These are phyloP conservation scores for Entosphenus tridentatus DNA, from an alignment of 2,113 vertebrate species.

Conservation along the genomic window DNA sequence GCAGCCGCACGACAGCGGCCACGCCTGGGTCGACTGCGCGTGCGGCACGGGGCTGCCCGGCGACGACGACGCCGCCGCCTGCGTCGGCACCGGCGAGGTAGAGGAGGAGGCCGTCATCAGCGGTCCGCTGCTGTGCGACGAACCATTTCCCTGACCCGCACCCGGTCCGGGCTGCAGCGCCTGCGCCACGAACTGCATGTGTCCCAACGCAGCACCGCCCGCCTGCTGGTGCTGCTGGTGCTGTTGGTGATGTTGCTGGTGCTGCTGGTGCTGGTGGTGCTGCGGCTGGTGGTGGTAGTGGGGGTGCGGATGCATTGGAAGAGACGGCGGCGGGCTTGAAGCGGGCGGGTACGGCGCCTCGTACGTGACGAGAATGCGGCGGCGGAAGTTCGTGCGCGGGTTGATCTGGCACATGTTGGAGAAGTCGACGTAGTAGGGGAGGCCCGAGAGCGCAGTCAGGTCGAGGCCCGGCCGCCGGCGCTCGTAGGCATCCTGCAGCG, in stretches of 20 bases:
- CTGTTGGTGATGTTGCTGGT: conserved; percentile 15
- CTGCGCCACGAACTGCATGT: too few species aligned
- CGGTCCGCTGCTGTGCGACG: too few species aligned
- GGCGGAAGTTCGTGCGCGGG: conserved; percentile 36
- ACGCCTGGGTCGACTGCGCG: neutral
- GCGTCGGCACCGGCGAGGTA: too few species aligned
- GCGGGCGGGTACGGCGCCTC: conserved; percentile 45
- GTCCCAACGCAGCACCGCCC: too few species aligned
- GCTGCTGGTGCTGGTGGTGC: conserved; percentile 20
- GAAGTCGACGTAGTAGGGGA: conserved; percentile 36
- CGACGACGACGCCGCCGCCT: too few species aligned
- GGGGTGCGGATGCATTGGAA: conserved; percentile 12
- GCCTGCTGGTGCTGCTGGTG: conserved; percentile 17
- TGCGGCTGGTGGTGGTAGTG: conserved; percentile 20
- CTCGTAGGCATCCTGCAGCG: conserved; percentile 32
- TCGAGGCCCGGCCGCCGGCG: conserved; percentile 37
- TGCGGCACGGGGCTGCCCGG: too few species aligned
- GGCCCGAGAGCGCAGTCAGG: conserved; percentile 28
- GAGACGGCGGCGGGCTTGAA: conserved; percentile 28
- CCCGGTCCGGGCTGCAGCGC: too few species aligned
- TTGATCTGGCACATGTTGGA: conserved; percentile 40
- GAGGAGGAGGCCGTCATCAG: too few species aligned
- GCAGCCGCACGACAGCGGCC: neutral
- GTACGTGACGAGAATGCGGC: conserved; percentile 42
- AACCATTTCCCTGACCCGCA: too few species aligned